Base-by-base conservation (phyloP, 2,888 invertebrate genomes). In the Beris chalybata region DNA sequence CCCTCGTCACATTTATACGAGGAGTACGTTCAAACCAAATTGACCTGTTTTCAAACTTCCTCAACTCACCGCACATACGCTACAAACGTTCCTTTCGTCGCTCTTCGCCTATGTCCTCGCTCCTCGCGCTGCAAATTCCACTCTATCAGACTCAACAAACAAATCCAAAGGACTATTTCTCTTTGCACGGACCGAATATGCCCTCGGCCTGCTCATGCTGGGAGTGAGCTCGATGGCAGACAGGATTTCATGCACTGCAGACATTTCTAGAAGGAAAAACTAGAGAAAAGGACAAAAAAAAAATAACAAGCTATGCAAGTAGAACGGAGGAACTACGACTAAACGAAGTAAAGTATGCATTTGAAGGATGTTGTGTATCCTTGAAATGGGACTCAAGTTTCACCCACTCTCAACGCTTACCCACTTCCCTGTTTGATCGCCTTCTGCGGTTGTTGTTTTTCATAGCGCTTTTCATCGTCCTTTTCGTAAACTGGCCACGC, bases 31-130 rank as follows among this genome's bases (percentile, higher is more conserved):
- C 64, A 64, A 53, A 64, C 63, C 53, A 57, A 58, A 67, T 64
- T 61, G 64, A 67, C 67, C 67, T 67, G 67, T 67, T 67, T 57
- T 64, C 64, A 67, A 64, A 67, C 64, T 67, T 64, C 44, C 64
- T 58, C 64, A 52, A 52, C 64, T 43, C 57, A 44, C 57, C 57
- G 57, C 38, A 64, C 53, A 57, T 64, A 67, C 50, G 32, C 65
- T 32, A 65, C 31, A 47, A 65, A 48, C 47, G n/a, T 32, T 50
- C 50, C 59, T 48, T 31, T 6, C 48, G 3, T 2, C 50, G 29
- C 43, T 38, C 32, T 52, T 12, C 12, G 4, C 61, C 4, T 15
- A 9, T 38, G 38, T 50, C 22, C 50, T 12, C 38, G 43, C 30
- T 50, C 22, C 13, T 31, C 54, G 31, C 31, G 6, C 31, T 44